Evolutionary conservation across 2,797 vertebrate species (phyloP).

Genomic region (Falco rusticolus): DNA sequence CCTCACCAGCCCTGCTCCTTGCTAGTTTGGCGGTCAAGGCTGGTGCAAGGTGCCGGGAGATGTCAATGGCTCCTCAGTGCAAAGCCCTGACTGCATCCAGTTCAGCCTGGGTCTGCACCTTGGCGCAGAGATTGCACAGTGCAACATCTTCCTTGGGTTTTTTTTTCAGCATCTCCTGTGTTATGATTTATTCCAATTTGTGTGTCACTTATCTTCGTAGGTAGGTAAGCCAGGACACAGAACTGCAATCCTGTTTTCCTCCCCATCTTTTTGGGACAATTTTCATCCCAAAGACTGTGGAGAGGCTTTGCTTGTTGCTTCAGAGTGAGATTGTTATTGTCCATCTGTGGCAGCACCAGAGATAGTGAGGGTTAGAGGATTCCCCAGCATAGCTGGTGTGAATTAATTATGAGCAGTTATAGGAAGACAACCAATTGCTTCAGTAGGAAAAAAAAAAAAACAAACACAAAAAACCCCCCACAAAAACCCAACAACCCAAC

Average conservation of each 20-base stretch:
- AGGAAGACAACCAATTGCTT: background rate
- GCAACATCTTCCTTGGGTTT: fast-evolving
- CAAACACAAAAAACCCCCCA: no score
- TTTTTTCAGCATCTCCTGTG: background rate
- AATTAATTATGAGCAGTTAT: background rate
- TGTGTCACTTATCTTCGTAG: background rate
- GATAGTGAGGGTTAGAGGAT: background rate
- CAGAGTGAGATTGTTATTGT: background rate
- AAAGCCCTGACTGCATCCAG: background rate
- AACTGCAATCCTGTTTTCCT: background rate
- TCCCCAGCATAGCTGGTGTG: background rate
- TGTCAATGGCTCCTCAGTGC: background rate
- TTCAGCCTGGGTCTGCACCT: background rate
- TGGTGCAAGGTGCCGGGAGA: background rate
- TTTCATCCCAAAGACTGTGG: background rate
- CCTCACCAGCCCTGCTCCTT: background rate
- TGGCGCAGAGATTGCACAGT: background rate
- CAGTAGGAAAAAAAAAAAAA: background rate
- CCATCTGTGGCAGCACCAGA: background rate
- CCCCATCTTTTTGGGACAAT: background rate
- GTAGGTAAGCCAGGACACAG: background rate
- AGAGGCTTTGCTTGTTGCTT: background rate
- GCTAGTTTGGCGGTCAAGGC: fast-evolving
- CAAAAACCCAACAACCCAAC: no score
- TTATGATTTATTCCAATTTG: background rate